Evolutionary conservation across 2,113 vertebrate species (phyloP).

Genomic region (Panthera leo): DNA sequence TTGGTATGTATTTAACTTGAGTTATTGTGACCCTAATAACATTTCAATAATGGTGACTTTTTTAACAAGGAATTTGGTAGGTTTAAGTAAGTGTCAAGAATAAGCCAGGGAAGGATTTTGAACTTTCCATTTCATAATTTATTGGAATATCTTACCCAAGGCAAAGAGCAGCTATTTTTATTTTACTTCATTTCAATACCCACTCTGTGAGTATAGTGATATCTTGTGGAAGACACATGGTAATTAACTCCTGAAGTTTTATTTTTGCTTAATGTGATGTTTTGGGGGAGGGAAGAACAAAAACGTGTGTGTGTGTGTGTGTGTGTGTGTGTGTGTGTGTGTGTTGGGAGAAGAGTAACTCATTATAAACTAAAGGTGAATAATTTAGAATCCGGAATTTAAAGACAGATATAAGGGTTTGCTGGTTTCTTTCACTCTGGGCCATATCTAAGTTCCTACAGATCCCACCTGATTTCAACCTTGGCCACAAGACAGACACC

Average conservation of each 20-base stretch:
- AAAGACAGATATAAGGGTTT: background rate
- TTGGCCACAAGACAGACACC: background rate
- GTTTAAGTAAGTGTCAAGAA: background rate
- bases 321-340: background rate
- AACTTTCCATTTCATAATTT: background rate
- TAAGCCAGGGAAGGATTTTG: background rate
- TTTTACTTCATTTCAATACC: background rate
- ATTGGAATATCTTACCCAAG: background rate
- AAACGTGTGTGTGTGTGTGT: background rate
- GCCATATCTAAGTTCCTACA: background rate
- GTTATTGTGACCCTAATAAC: background rate
- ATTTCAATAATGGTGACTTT: background rate
- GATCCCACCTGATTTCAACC: slow-evolving; percentile 34
- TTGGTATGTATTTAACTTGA: background rate
- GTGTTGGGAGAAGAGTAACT: background rate
- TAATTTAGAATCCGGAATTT: slow-evolving; percentile 23
- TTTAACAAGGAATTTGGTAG: background rate
- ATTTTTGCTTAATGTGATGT: background rate
- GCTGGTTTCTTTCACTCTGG: background rate
- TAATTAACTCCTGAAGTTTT: slow-evolving; percentile 6
- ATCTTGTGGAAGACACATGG: background rate
- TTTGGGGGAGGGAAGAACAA: background rate
- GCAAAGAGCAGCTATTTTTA: background rate
- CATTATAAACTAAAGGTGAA: slow-evolving; percentile 26
- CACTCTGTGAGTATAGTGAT: background rate